Evolutionary conservation across 2,797 vertebrate genomes (phyloP), one percentile per base, ranked within the genome.

Genomic region (Meriones psammophilus): DNA sequence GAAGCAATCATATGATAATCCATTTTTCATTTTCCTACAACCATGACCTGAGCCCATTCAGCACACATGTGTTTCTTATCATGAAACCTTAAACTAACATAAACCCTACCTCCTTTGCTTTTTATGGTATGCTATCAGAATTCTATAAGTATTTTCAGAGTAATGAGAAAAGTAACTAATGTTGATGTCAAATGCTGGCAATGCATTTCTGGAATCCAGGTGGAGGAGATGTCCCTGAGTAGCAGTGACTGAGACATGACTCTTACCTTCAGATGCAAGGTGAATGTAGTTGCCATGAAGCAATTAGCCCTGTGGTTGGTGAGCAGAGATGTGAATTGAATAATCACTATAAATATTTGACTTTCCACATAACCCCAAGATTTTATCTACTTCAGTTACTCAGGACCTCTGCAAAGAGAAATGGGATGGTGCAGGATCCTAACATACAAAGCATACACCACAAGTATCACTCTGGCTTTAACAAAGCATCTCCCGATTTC

Each of bases 231-330:
- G 3, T 2, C 5, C 13, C 28, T 62, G 28, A 76, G n/a, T 64
- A 22, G 1, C 24, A 88, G n/a, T 1, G 4, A 3, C 8, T 26
- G 20, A 68, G 26, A 36, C 28, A 64, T 58, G 54, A 80, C 13
- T 14, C 36, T 24, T 69, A 46, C 17, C 14, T 80, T 10, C 50
- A 94, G 22, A n/a, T 3, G 33, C 33, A 33, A 39, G 7, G 42
- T 26, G 0, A 15, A n/a, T 54, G 10, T 36, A 1, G 1, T 62
- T 24, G n/a, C 1, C 12, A 33, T 84, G 80, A 78, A 3, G 1
- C 54, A 33, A 76, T 76, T 18, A 87, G 15, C 14, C 42, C 30
- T 26, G 36, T 46, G 9, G 10, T 26, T 80, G 13, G 50, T 54
- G 50, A 88, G 68, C 33, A n/a, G 20, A 74, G n/a, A 0, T 46